Conservation (phyloP, 2,113 vertebrate genomes). For the Lepisosteus oculatus region DNA sequence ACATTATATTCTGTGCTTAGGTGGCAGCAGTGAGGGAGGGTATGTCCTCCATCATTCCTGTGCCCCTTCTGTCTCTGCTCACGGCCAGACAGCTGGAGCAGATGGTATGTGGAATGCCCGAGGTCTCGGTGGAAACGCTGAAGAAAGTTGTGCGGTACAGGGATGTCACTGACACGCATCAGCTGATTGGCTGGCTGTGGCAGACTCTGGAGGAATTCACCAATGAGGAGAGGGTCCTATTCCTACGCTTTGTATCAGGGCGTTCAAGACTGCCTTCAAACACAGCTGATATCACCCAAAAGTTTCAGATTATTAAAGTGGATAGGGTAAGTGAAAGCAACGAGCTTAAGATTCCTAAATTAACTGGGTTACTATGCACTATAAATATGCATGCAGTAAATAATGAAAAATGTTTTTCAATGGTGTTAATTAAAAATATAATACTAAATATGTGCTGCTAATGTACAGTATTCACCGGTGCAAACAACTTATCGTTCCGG, state of each 20-base stretch:
- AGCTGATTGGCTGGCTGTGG: conserved; percentile 74
- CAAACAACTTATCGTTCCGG: too few relatives aligned
- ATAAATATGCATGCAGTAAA: too few relatives aligned
- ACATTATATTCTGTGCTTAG: conserved; percentile 32
- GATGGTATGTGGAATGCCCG: conserved; percentile 73
- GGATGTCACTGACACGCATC: conserved; percentile 70
- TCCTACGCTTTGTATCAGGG: conserved; percentile 74
- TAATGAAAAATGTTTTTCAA: too few relatives aligned
- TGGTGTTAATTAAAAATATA: too few relatives aligned
- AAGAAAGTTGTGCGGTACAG: conserved; percentile 77
- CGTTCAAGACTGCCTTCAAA: conserved; percentile 72
- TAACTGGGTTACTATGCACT: too few relatives aligned
- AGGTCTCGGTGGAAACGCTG: conserved; percentile 73
- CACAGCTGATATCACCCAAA: conserved; percentile 70
- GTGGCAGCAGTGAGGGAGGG: conserved; percentile 70
- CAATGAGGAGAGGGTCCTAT: conserved; percentile 75
- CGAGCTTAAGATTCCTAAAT: background rate
- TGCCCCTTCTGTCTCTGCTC: conserved; percentile 72
- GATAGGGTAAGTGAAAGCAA: conserved; percentile 62
- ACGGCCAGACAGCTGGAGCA: conserved; percentile 74
- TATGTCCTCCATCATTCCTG: conserved; percentile 75
- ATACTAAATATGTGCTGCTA: too few relatives aligned
- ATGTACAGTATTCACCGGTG: too few relatives aligned
- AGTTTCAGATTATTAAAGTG: conserved; percentile 78
- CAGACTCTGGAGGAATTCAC: conserved; percentile 76